phyloP scores from a whole-genome alignment of 2,797 vertebrate species.

The Hypotaenidia okinawae region DNA sequence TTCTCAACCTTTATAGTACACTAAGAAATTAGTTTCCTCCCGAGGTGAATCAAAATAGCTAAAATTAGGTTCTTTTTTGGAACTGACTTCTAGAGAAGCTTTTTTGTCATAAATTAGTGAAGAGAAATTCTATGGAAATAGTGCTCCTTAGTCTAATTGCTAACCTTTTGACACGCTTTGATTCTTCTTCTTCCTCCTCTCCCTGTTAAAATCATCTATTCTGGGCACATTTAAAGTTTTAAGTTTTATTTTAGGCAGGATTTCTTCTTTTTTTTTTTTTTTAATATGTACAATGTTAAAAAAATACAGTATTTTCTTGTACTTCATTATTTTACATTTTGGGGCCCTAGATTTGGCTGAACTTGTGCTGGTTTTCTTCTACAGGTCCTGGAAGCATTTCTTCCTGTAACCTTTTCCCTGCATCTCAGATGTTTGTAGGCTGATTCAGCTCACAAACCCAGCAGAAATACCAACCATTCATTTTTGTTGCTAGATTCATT shows the following conservation, averaged over 20 bases:
- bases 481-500: neutral
- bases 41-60: neutral
- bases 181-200: neutral
- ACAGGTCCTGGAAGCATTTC: fast-evolving
- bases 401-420: neutral
- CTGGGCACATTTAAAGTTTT: neutral
- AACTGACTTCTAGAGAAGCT: neutral
- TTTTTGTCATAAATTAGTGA: neutral
- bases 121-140: neutral
- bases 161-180: neutral
- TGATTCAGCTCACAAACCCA: neutral
- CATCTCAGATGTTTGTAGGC: neutral
- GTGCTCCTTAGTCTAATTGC: neutral
- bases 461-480: neutral
- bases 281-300: neutral
- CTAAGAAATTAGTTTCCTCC: neutral
- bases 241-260: neutral
- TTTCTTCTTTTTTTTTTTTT: neutral
- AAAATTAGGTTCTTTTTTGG: neutral
- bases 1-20: neutral
- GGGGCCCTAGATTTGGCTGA: neutral
- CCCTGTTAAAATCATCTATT: neutral
- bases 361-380: neutral
- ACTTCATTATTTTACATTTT: neutral
- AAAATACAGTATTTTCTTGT: neutral